Evolutionary conservation across 2,888 invertebrate genomes (phyloP).

Genomic region (Mystacides longicornis): DNA sequence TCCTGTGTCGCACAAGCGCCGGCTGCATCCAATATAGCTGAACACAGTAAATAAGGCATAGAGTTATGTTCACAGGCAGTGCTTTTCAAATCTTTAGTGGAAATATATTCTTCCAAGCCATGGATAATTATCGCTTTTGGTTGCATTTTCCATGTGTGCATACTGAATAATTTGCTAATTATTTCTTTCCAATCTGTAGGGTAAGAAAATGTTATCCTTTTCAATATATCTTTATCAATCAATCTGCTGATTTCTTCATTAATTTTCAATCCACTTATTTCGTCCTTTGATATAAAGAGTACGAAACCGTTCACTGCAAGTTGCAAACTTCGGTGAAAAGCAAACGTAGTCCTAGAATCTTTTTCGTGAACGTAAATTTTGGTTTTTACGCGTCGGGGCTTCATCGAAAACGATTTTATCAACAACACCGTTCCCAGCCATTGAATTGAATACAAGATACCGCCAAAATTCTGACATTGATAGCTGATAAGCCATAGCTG

Average conservation of each 20-base stretch:
- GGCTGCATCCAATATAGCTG: conserved; percentile 14
- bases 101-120: conserved; percentile 10
- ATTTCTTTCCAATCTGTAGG: conserved; percentile 13
- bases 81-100: neutral
- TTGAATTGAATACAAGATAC: no score
- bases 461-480: no score
- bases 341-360: conserved; percentile 4
- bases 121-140: conserved; percentile 10
- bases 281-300: conserved; percentile 9
- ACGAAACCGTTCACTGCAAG: conserved; percentile 13
- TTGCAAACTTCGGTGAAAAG: conserved; percentile 2
- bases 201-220: conserved; percentile 15
- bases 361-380: conserved; percentile 2
- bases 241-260: neutral
- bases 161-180: conserved; percentile 5
- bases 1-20: conserved; percentile 8
- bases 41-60: conserved; percentile 8
- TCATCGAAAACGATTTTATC: no score
- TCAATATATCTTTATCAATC: conserved; percentile 10
- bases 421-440: no score
- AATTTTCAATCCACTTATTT: conserved; percentile 9
- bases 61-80: neutral
- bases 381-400: conserved; percentile 8
- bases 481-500: no score
- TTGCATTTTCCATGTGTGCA: conserved; percentile 13